Base-by-base conservation (phyloP, 2,888 invertebrate species). In the Palloptera scutellata region DNA sequence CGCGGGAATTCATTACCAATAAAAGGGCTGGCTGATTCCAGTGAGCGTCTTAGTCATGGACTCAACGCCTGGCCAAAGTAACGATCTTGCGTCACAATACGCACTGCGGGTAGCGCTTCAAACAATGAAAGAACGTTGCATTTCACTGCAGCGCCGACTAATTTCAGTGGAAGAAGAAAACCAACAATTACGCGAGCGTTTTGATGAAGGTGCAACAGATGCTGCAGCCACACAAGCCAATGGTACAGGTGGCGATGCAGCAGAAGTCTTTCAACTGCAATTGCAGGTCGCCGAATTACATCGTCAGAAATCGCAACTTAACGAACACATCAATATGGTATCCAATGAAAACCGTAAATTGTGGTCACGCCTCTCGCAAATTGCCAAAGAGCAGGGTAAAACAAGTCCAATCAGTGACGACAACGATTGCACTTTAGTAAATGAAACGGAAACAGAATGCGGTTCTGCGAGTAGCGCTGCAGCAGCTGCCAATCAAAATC, bases 41-140 rank as follows among this genome's bases (percentile, higher is more conserved):
- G 30, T 2, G 6, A 30, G 6, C 30, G 6, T 2, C 2, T 30
- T 30, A 30, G 19, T 42, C 57, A 64, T 64, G 64, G 64, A 64
- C n/a, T 58, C 64, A 8, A 58, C 20, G n/a, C 64, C 58, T 11
- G 58, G 30, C 51, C 52, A 57, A 40, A 41, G 17, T 52, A 59
- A 42, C 41, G 40, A 30, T 11, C 59, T 59, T 20, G 66, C 70
- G 69, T 76, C 78, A 9, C 76, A 78, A 66, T 72, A 88, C 82
- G 91, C 91, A 4, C 86, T 92, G 68, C 90, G 91, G 84, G 87
- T 93, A 67, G 94, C 94, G 2, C 86, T 94, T 69, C 91, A 92
- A 81, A 94, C 93, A 12, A 90, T 94, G 89, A 90, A 92, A 81
- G 94, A 94, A 83, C 87, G 94, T 61, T 94, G 94, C 84, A 88